Evolutionary conservation across 2,797 vertebrate genomes (phyloP).

Genomic region (Sebastiscus albofasciatus): DNA sequence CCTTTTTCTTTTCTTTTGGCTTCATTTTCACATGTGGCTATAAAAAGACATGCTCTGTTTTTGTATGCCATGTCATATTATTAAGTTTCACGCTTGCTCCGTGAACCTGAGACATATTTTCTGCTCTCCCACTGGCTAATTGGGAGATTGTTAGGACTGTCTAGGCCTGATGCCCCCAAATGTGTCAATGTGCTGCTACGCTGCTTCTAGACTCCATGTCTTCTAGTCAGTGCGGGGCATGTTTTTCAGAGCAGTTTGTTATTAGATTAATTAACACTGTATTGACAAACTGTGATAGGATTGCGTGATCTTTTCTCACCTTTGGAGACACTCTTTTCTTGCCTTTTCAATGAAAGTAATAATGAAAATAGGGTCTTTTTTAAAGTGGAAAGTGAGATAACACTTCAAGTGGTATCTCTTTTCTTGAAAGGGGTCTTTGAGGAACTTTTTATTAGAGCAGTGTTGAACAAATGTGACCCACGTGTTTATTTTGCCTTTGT

Average conservation of each 20-base stretch:
- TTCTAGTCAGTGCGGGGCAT: slow-evolving; percentile 50
- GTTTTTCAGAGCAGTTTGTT: slow-evolving; percentile 62
- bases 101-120: slow-evolving; percentile 69
- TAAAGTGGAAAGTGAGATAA: slow-evolving; percentile 18
- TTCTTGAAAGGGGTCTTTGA: slow-evolving; percentile 32
- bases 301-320: slow-evolving; percentile 56
- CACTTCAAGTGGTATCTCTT: slow-evolving; percentile 12
- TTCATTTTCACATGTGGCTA: slow-evolving; percentile 52
- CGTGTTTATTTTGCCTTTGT: slow-evolving; percentile 85
- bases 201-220: slow-evolving; percentile 47
- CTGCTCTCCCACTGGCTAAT: slow-evolving; percentile 63
- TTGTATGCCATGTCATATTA: slow-evolving; percentile 66
- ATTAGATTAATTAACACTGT: slow-evolving; percentile 78
- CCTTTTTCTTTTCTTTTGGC: slow-evolving; percentile 16
- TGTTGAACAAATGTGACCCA: slow-evolving; percentile 77
- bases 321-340: slow-evolving; percentile 33
- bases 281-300: slow-evolving; percentile 69
- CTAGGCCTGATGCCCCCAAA: slow-evolving; percentile 51
- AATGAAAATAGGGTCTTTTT: slow-evolving; percentile 7
- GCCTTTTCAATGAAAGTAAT: slow-evolving; percentile 33
- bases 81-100: slow-evolving; percentile 65
- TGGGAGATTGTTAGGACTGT: slow-evolving; percentile 67
- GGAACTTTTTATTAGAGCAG: slow-evolving; percentile 47
- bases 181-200: slow-evolving; percentile 63
- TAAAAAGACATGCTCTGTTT: slow-evolving; percentile 65